Conservation (phyloP, 2,888 invertebrate species). For the Drosophila diplacantha region DNA sequence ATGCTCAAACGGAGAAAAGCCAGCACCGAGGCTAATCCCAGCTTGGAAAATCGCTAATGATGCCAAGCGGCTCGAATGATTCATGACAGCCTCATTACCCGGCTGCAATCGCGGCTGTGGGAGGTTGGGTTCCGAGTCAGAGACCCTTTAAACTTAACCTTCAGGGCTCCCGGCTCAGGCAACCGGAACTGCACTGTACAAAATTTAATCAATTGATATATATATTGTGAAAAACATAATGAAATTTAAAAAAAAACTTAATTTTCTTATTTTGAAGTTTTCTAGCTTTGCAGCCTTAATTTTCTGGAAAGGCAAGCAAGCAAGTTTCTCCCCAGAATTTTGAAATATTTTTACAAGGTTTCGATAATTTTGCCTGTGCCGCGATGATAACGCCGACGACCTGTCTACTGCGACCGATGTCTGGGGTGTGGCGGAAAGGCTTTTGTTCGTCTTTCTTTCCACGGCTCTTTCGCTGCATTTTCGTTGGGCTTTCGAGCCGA, state of each 20-base stretch:
- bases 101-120: constrained; percentile 15
- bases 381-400: constrained; percentile 31
- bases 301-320: not conserved
- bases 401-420: constrained; percentile 25
- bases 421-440: constrained; percentile 49
- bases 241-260: too few relatives aligned
- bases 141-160: constrained; percentile 43
- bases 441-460: constrained; percentile 47
- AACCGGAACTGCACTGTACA: not conserved
- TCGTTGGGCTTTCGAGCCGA: constrained; percentile 56
- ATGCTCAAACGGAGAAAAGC: not conserved
- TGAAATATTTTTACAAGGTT: too few relatives aligned
- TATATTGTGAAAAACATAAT: too few relatives aligned
- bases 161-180: constrained; percentile 15
- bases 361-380: not conserved
- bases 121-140: constrained; percentile 24
- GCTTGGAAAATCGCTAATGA: constrained; percentile 43
- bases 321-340: not conserved
- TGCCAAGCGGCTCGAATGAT: constrained; percentile 43
- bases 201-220: not conserved
- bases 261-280: not conserved
- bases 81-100: constrained; percentile 53
- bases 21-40: constrained; percentile 32
- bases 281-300: not conserved
- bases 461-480: constrained; percentile 51